phyloP scores from a whole-genome alignment of 2,888 invertebrate species.

The Nymphalis urticae region DNA sequence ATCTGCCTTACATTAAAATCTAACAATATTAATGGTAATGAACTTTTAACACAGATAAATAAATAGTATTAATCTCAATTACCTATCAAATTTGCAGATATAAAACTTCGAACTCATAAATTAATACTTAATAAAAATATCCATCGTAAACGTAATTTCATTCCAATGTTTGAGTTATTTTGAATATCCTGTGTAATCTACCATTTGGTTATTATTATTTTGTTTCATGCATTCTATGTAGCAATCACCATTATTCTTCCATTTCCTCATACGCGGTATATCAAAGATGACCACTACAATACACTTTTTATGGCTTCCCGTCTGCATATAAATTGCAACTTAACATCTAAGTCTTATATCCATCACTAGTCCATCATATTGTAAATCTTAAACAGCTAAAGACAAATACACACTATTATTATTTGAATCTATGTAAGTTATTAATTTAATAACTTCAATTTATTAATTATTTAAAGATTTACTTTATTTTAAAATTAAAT shows the following conservation, averaged over 20 bases:
- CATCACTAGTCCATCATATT: slow-evolving; percentile 27
- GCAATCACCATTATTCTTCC: slow-evolving; percentile 31
- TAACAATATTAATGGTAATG: too few relatives aligned
- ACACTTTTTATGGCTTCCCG: slow-evolving; percentile 35
- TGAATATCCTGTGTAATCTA: too few relatives aligned
- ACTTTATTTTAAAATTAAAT: not conserved
- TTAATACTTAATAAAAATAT: too few relatives aligned
- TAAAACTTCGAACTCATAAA: too few relatives aligned
- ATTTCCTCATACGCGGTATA: slow-evolving; percentile 32
- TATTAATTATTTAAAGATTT: too few relatives aligned
- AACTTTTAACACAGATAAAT: too few relatives aligned
- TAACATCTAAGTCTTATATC: slow-evolving; percentile 24
- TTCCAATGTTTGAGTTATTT: too few relatives aligned
- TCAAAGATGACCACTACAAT: slow-evolving; percentile 30
- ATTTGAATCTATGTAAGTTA: not conserved
- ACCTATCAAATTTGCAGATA: too few relatives aligned
- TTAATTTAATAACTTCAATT: too few relatives aligned
- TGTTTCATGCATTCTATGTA: slow-evolving; percentile 20
- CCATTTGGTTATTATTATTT: not conserved
- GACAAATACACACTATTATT: slow-evolving; percentile 7
- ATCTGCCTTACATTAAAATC: too few relatives aligned
- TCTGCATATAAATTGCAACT: slow-evolving; percentile 36
- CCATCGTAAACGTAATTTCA: too few relatives aligned
- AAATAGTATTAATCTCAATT: too few relatives aligned
- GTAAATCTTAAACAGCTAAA: slow-evolving; percentile 24